These are phyloP conservation scores for Marcusenius ussheri DNA, from an alignment of 2,113 vertebrate species.

Conservation along the genomic window DNA sequence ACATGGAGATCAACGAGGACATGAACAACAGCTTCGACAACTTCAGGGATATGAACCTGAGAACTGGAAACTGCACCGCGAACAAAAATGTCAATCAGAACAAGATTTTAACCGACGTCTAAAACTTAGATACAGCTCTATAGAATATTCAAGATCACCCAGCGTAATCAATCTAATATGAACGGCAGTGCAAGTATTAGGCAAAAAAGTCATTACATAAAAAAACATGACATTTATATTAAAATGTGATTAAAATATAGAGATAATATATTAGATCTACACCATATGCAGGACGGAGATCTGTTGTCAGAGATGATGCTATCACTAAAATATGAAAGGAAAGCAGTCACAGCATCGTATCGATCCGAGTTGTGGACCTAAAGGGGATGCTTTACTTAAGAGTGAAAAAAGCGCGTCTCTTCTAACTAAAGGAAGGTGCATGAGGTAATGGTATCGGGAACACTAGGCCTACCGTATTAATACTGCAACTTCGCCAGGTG, in stretches of 20 bases:
- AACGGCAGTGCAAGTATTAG: not conserved
- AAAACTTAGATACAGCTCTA: slow-evolving; percentile 41
- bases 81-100: slow-evolving; percentile 91
- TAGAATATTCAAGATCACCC: not conserved
- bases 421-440: not conserved
- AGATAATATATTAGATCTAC: not conserved
- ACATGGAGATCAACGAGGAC: slow-evolving; percentile 98
- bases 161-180: not conserved
- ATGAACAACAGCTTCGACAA: slow-evolving; percentile 98
- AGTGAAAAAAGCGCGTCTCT: not conserved
- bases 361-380: not conserved
- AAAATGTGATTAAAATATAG: not conserved
- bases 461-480: not conserved
- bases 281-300: not conserved
- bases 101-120: slow-evolving; percentile 97
- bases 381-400: not conserved
- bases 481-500: not conserved
- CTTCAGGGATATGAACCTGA: slow-evolving; percentile 96
- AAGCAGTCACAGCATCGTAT: not conserved
- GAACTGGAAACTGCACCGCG: slow-evolving; percentile 98
- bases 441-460: not conserved
- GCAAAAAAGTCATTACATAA: not conserved
- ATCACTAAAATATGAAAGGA: not conserved
- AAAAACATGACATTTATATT: not conserved
- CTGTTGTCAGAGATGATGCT: not conserved